Base-by-base conservation (phyloP, 1,140 invertebrate genomes). In the Meloidogyne exigua region DNA sequence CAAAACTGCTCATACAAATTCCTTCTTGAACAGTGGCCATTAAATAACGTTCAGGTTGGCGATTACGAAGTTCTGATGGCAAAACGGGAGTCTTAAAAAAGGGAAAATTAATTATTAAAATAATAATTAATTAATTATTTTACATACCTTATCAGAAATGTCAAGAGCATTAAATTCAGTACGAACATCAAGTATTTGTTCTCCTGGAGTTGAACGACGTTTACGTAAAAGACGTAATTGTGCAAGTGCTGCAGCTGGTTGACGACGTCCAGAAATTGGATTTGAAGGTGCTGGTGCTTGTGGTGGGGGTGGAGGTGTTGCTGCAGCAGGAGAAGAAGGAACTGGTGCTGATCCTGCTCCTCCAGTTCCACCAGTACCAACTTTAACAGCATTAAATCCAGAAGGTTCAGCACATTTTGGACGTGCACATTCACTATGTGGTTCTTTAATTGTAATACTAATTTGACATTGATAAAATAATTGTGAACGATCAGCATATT, bases 401-500 rank as follows among this genome's bases (percentile, higher is more conserved):
- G 68, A 67, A 25, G 85, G 85, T 62, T 87, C 86, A 21, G 82
- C 64, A 76, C 85, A 87, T 71, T 85, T 68, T 21, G 85, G 85
- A 12, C 85, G 85, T 32, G 85, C 77, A 71, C 85, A 87, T 72
- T 87, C 83, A 62, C 78, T 80, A 68, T 83, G 75, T 32, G 85
- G 86, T 62, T 87, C 85, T 68, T 87, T 87, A 76, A 87, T 87
- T 68, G 86, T 88, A 71, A 87, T 87, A 72, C 78, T 84, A 79
- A 87, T 88, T 70, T 87, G 85, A 79, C 85, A 87, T 72, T 87
- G 85, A 75, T 87, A 87, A 84, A 88, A 87, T 36, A 87, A 79
- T 71, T 87, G 84, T 18, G 86, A 78, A 15, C 86, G 80, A 68
- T 87, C 85, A 28, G 85, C 85, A 70, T 87, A 87, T 77, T 87